Evolutionary conservation across 1,140 invertebrate species (phyloP).

Genomic region (Brachionus sp.): DNA sequence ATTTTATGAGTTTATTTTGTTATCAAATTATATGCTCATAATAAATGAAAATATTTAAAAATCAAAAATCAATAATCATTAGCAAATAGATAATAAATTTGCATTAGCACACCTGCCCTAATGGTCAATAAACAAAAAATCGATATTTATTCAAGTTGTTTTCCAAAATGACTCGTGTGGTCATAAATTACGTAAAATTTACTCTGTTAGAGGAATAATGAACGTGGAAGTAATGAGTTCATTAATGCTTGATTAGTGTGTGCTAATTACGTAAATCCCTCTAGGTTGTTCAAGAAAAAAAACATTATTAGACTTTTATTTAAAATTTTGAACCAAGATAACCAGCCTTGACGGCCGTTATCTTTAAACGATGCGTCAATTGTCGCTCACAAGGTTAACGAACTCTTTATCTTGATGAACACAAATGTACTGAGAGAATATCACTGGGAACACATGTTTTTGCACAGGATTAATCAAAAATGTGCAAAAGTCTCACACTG

Average conservation of each 20-base stretch:
- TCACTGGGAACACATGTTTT: slow-evolving; percentile 17
- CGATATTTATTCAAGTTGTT: slow-evolving; percentile 13
- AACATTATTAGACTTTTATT: not conserved
- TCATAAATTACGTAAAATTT: slow-evolving; percentile 9
- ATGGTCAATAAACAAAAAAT: slow-evolving; percentile 12
- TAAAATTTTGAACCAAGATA: not conserved
- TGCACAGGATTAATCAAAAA: not conserved
- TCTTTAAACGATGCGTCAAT: not conserved
- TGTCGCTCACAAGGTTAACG: not conserved
- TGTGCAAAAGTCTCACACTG: slow-evolving; percentile 1
- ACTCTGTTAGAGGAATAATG: not conserved
- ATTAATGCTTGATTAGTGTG: not conserved
- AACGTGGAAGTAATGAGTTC: not conserved
- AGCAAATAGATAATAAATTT: slow-evolving; percentile 30
- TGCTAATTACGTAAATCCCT: not conserved
- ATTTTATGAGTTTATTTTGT: slow-evolving; percentile 9
- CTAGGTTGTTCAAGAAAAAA: not conserved
- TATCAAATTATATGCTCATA: slow-evolving; percentile 1
- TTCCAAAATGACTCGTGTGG: not conserved
- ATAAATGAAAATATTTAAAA: not conserved
- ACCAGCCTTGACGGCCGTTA: no score
- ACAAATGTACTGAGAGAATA: not conserved
- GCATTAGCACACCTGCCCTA: slow-evolving; percentile 30
- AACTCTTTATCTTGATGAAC: not conserved
- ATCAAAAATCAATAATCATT: slow-evolving; percentile 32